phyloP scores from a whole-genome alignment of 2,888 invertebrate species.

The Polyploca ridens region DNA sequence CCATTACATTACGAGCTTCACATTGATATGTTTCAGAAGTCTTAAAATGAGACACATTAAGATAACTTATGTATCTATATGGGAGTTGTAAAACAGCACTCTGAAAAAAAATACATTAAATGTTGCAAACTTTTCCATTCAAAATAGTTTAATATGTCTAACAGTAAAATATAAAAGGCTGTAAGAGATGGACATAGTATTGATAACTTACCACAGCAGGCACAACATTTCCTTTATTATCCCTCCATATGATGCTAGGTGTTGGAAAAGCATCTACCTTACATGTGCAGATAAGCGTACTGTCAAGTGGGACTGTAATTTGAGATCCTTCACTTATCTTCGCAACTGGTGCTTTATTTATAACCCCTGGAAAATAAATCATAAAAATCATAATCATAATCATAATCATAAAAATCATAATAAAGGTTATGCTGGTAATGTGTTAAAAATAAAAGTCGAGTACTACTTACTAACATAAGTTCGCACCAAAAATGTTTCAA shows the following conservation, averaged over 20 bases:
- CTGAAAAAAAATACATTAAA: constrained; percentile 14
- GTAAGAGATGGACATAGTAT: too few species aligned
- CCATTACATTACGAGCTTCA: neutral
- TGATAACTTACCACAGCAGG: constrained; percentile 15
- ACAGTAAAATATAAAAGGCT: too few species aligned
- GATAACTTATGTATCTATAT: constrained; percentile 5
- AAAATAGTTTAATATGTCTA: too few species aligned
- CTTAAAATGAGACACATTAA: neutral
- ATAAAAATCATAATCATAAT: too few species aligned
- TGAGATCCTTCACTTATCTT: constrained; percentile 5
- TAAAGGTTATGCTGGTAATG: too few species aligned
- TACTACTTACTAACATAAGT: too few species aligned
- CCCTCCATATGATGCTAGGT: constrained; percentile 29
- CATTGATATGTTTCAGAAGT: neutral
- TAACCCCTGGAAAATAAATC: neutral
- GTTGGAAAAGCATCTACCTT: constrained; percentile 26
- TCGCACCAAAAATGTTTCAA: too few species aligned
- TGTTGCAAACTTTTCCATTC: neutral
- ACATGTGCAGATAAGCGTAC: constrained; percentile 23
- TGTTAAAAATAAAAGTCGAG: too few species aligned
- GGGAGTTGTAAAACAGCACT: constrained; percentile 17
- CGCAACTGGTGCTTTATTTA: neutral
- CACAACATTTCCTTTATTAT: constrained; percentile 11
- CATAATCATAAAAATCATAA: too few species aligned
- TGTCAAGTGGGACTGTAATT: constrained; percentile 18